Percentiles rank a stretch among this genome's conserved stretches.
Evolutionary conservation across 1,140 invertebrate species (phyloP).

Genomic region (Drosophila kanapiae): DNA sequence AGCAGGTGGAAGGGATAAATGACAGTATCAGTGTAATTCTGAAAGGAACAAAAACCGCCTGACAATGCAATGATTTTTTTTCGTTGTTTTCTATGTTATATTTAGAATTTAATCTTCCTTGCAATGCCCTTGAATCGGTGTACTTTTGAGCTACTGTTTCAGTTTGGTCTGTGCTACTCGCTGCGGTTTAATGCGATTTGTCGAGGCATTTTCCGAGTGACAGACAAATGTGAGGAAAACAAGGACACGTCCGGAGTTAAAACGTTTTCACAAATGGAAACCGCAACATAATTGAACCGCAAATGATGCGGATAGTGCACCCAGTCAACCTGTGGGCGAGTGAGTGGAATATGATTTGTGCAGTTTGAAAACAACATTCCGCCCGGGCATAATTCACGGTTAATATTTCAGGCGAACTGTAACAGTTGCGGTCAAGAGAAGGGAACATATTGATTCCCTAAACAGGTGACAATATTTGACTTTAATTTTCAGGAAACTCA

Average conservation of each 20-base stretch:
- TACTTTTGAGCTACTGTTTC: conserved; percentile 2
- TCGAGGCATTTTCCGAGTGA: conserved; percentile 2
- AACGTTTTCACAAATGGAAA: conserved; percentile 35
- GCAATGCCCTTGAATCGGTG: neutral
- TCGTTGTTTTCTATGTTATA: neutral
- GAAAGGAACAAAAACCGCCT: neutral
- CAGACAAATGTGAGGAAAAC: conserved; percentile 2
- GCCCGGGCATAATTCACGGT: conserved; percentile 5
- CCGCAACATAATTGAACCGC: conserved; percentile 60
- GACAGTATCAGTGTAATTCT: neutral
- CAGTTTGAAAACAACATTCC: conserved; percentile 3
- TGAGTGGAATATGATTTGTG: conserved; percentile 1
- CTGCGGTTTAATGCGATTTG: conserved; percentile 35
- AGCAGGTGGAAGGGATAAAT: neutral
- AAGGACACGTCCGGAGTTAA: conserved; percentile 9
- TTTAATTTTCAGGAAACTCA: conserved; percentile 36
- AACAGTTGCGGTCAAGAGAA: neutral
- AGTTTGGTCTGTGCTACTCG: neutral
- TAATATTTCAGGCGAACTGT: conserved; percentile 29
- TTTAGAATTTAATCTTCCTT: neutral
- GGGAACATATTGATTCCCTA: neutral
- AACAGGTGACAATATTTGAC: neutral
- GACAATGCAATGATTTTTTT: neutral
- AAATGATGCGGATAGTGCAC: conserved; percentile 39
- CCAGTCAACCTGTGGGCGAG: conserved; percentile 12